phyloP scores from a whole-genome alignment of 2,113 vertebrate genomes.

The Pygoscelis antarcticus region DNA sequence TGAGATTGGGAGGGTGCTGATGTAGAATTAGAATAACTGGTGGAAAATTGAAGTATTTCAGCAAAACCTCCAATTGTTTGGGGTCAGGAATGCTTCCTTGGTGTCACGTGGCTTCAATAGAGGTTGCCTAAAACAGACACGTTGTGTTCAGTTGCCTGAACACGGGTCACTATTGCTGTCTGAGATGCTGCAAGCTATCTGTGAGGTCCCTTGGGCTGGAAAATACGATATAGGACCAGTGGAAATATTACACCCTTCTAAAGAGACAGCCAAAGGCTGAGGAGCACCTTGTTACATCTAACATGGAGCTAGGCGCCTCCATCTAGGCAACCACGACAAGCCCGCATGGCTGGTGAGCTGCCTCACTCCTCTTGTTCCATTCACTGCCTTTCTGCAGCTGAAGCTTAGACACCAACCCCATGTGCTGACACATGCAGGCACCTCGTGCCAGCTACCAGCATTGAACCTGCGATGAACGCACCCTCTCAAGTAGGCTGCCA shows the following conservation, averaged over 20 bases:
- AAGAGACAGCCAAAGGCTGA: neutral
- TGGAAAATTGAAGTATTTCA: neutral
- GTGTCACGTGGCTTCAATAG: neutral
- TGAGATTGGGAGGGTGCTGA: neutral
- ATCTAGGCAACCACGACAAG: accelerated
- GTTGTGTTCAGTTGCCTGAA: neutral
- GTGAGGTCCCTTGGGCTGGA: neutral
- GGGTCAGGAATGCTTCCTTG: neutral
- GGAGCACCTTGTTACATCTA: neutral
- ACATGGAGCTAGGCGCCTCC: neutral
- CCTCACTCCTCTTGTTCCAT: neutral
- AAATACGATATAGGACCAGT: neutral
- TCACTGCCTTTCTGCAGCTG: neutral
- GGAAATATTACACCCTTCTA: neutral
- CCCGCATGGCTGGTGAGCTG: neutral
- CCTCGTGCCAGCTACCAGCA: accelerated
- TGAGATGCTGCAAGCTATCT: neutral
- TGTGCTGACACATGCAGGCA: neutral
- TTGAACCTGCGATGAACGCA: accelerated
- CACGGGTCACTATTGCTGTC: accelerated
- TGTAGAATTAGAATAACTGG: neutral
- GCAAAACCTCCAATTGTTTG: neutral
- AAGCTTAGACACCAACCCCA: neutral
- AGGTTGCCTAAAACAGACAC: neutral
- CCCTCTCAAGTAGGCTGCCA: neutral